Evolutionary conservation across 2,797 vertebrate genomes (phyloP).

Genomic region (Sternotherus odoratus): DNA sequence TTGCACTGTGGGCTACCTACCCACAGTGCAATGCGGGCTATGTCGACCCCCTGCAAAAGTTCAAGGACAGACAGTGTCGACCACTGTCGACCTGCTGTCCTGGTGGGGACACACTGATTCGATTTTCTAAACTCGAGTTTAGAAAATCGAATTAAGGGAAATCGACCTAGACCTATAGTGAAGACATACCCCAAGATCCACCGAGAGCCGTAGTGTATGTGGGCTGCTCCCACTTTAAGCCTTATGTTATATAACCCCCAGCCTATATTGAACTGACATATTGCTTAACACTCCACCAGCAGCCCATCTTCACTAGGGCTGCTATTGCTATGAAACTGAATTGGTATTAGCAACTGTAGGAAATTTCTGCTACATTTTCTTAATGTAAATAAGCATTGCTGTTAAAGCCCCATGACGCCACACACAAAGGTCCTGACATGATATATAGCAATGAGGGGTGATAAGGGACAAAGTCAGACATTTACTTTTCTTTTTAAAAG

Average conservation of each 20-base stretch:
- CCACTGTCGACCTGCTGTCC: too few relatives aligned
- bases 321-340: neutral
- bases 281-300: neutral
- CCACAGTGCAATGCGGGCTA: too few relatives aligned
- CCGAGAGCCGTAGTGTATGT: neutral
- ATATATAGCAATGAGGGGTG: neutral
- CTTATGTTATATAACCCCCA: neutral
- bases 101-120: too few relatives aligned
- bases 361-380: neutral
- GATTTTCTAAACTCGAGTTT: too few relatives aligned
- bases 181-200: too few relatives aligned
- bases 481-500: neutral
- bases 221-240: neutral
- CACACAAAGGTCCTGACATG: neutral
- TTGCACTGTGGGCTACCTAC: too few relatives aligned
- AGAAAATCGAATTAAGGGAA: too few relatives aligned
- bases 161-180: too few relatives aligned
- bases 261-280: neutral
- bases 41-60: too few relatives aligned
- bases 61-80: too few relatives aligned
- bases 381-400: too few relatives aligned
- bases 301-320: accelerated
- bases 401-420: neutral
- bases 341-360: neutral
- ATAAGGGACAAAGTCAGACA: neutral